Conservation (phyloP, 1,140 invertebrate genomes). For the Halictus rubicundus region DNA sequence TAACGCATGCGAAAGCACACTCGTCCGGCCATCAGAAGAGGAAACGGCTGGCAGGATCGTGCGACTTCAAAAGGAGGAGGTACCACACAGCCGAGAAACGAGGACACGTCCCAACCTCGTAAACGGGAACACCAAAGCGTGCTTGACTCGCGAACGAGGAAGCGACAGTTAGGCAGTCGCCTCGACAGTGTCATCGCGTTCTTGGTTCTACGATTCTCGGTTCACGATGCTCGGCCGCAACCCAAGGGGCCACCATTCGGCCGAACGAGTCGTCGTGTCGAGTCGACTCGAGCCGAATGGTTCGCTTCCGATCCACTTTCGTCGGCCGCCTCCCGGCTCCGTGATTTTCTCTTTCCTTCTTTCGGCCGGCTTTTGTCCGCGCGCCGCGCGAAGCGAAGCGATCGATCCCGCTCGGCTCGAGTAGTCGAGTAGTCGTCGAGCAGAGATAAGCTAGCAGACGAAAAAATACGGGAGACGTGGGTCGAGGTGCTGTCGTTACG, state of each 20-base stretch:
- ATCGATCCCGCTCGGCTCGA: too few species aligned
- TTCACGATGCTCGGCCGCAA: too few species aligned
- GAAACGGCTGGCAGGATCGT: conserved; percentile 28
- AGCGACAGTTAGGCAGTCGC: conserved; percentile 33
- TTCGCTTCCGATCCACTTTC: conserved; percentile 48
- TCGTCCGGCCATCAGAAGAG: conserved; percentile 28
- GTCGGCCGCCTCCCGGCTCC: background rate
- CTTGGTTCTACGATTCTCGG: too few species aligned
- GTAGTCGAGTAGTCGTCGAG: too few species aligned
- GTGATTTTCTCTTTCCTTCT: conserved; percentile 5
- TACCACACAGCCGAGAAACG: conserved; percentile 11
- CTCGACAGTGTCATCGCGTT: conserved; percentile 28
- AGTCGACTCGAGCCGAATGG: background rate
- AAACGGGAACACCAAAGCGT: conserved; percentile 42
- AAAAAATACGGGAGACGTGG: conserved; percentile 36
- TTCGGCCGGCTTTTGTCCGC: too few species aligned
- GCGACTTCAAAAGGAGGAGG: conserved; percentile 34
- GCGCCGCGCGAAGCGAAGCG: too few species aligned
- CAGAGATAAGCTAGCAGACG: background rate
- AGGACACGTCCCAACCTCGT: conserved; percentile 45
- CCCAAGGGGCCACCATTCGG: conserved; percentile 14
- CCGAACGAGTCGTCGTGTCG: conserved; percentile 11
- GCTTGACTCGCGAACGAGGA: conserved; percentile 19
- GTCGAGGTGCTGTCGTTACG: conserved; percentile 46
- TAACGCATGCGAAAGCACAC: conserved; percentile 40